These are phyloP conservation scores for Misgurnus anguillicaudatus DNA, from an alignment of 2,113 vertebrate genomes.

Conservation along the genomic window DNA sequence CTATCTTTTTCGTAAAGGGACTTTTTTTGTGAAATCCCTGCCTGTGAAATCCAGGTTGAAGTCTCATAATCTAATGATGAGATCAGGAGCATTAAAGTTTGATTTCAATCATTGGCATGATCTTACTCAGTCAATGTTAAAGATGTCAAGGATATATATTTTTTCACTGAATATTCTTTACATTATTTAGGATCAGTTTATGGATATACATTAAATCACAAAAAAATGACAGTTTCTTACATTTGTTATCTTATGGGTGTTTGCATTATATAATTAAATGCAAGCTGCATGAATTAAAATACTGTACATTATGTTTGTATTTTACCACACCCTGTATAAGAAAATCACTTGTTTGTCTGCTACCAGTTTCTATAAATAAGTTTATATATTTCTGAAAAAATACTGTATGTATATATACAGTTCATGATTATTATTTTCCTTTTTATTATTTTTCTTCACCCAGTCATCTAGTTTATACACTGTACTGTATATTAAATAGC, in stretches of 20 bases:
- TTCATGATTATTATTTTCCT: neutral
- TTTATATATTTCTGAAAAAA: constrained; percentile 1
- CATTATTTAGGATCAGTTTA: no score
- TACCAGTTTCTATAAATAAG: constrained; percentile 1
- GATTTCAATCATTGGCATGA: no score
- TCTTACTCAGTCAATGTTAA: no score
- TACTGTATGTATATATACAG: neutral
- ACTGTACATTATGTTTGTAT: neutral
- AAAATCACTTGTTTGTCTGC: neutral
- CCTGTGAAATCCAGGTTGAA: no score
- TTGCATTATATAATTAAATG: neutral
- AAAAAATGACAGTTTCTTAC: neutral
- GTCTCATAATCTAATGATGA: no score
- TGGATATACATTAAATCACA: no score
- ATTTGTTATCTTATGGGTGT: neutral
- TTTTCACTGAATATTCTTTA: no score
- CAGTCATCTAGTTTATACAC: constrained; percentile 54
- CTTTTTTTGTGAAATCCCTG: no score
- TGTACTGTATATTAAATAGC: constrained; percentile 54
- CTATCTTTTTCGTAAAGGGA: neutral
- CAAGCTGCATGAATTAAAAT: constrained; percentile 1
- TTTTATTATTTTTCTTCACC: neutral
- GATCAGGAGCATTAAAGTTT: no score
- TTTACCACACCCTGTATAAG: neutral
- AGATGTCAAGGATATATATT: no score